Evolutionary conservation across 2,113 vertebrate species (phyloP), one percentile per base, ranked within the genome.

Genomic region (Macquaria ambigua): DNA sequence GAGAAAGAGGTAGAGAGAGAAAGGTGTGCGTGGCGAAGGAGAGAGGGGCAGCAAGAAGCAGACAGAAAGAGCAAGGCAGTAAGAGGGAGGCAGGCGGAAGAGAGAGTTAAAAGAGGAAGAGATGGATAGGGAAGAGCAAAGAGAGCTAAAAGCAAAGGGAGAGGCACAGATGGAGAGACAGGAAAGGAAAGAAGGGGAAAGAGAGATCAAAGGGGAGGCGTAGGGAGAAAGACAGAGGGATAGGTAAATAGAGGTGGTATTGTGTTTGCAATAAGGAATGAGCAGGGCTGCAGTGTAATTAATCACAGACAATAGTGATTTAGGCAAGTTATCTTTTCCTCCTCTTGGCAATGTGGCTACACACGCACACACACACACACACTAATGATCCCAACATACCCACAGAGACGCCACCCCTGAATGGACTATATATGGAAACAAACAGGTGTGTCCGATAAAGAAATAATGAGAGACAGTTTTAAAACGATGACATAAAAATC

Each of bases 241-340:
- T 9, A 76, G 63, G 81, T 74, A 84, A 82, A 84, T 66, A 81
- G 59, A 78, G 68, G 61, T 48, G 66, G 16, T 69, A 8, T 48
- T 72, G 67, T 77, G 81, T 85, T 84, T 81, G 75, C 53, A 62
- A 15, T 77, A 67, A 77, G 62, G 63, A 90, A 74, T 50, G 48
- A 79, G 77, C 43, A 64, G 21, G 28, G 73, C 56, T 73, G 82
- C 76, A 48, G 87, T 75, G 64, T 81, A 82, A 87, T 86, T 81
- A 86, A 90, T 92, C 78, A 84, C 21, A 74, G 71, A 62, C 55
- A 87, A 62, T 39, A 69, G 61, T 72, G 69, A 81, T 87, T 90
- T 63, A 73, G 62, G 86, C 74, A 86, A 72, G 68, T 78, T 73
- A 74, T 89, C 82, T 56, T 69, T 62, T 85, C 56, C 70, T 53